Evolutionary conservation across 2,797 vertebrate genomes (phyloP), one percentile per base, ranked within the genome.

Genomic region (Clamator glandarius): DNA sequence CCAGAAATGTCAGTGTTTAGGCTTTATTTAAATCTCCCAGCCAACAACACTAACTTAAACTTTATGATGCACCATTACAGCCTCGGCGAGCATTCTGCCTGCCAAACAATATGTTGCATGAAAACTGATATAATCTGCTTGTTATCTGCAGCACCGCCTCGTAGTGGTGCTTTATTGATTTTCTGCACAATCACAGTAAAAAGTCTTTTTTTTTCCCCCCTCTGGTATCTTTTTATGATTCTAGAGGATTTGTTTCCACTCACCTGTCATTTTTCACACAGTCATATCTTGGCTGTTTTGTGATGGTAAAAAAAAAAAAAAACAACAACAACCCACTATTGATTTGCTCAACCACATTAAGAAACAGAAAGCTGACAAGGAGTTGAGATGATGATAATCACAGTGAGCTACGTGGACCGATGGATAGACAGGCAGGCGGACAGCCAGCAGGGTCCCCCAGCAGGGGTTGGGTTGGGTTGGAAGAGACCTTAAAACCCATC

Each of bases 71-170:
- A 64, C 89, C 77, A 66, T 95, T 91, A 82, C 83, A 94, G 89
- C 31, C 94, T 87, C 48, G 0, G 23, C 80, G 90, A 96, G 96
- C 69, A 15, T 70, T 67, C 90, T 11, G 70, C 84, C 92, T 95
- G 95, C 96, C 61, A 92, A 89, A 93, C 95, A 96, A 75, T 84
- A 88, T 96, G 96, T 96, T 94, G 95, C 87, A 6, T 75, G 92
- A 92, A 85, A 94, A 83, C 89, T 84, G 97, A 97, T 94, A 95
- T 95, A n/a, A 97, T 96, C 96, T 95, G 93, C 92, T 87, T 86
- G 93, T 95, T 97, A 97, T 97, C 93, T 94, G 82, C 92, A 87
- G 92, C 66, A n/a, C 92, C 3, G 78, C 93, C 94, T 95, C 63
- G 58, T 54, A 84, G 89, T 73, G 78, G 33, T 76, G 84, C 84